Conservation (phyloP, 2,113 vertebrate genomes). For the Anas platyrhynchos region DNA sequence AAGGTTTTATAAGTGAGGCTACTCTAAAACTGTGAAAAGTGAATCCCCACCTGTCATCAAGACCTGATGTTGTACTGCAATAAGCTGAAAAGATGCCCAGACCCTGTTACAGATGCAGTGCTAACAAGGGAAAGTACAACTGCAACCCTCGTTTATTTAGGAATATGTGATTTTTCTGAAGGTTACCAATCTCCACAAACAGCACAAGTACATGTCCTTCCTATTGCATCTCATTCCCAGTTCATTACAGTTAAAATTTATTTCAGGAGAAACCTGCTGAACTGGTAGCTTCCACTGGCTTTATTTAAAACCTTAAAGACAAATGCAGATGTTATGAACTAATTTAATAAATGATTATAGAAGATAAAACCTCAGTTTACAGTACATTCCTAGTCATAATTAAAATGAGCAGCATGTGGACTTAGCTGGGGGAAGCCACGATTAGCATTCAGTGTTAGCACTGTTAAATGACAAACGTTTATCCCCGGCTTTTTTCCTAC, state of each 20-base stretch:
- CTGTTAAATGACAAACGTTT: neutral
- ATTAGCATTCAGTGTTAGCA: constrained; percentile 4
- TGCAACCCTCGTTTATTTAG: fast-evolving
- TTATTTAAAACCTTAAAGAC: neutral
- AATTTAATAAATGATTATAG: neutral
- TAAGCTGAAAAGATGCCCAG: neutral
- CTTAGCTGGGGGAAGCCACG: neutral
- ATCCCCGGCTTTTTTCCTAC: neutral
- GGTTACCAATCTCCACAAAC: neutral
- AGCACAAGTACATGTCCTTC: neutral
- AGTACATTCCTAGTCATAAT: neutral
- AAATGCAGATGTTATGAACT: neutral
- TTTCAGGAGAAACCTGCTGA: neutral
- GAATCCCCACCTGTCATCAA: neutral
- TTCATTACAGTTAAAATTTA: neutral
- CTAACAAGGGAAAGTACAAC: fast-evolving
- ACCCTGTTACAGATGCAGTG: neutral
- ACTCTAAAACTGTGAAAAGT: neutral
- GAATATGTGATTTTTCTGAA: neutral
- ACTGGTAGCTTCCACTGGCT: neutral
- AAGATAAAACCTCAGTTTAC: neutral
- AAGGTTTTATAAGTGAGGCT: neutral
- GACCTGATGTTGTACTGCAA: neutral
- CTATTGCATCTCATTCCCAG: neutral
- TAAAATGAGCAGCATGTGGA: neutral